These are phyloP conservation scores for Xestia xanthographa DNA, from an alignment of 2,888 invertebrate species.

Conservation along the genomic window DNA sequence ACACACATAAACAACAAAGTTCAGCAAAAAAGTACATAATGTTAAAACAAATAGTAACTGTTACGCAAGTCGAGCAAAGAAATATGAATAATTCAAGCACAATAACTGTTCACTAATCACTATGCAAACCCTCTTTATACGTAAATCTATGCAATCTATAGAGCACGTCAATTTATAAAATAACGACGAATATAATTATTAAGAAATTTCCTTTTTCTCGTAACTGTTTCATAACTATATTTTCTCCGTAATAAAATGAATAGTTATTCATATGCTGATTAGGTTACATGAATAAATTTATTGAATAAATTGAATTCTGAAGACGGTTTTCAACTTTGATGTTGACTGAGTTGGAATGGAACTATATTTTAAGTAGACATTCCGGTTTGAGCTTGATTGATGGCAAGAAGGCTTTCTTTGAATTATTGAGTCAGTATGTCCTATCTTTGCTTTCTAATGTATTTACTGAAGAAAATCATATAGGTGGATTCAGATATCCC, in stretches of 20 bases:
- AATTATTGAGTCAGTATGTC: not conserved
- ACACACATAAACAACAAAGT: not conserved
- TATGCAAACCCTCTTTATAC: constrained; percentile 49
- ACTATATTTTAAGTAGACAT: constrained; percentile 1
- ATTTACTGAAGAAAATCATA: not conserved
- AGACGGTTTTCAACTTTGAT: not conserved
- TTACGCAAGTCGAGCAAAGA: constrained; percentile 54
- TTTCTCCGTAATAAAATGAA: constrained; percentile 51
- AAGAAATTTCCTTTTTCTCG: constrained; percentile 59
- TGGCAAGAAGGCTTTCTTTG: not conserved
- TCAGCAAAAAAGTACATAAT: constrained; percentile 45
- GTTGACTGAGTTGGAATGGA: not conserved
- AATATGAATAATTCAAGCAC: constrained; percentile 63
- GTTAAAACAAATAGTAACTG: constrained; percentile 51
- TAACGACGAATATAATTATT: constrained; percentile 54
- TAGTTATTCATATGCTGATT: constrained; percentile 41
- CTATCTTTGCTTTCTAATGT: not conserved
- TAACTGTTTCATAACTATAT: constrained; percentile 56
- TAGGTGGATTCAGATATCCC: not conserved
- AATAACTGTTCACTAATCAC: constrained; percentile 64
- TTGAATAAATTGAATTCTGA: constrained; percentile 32
- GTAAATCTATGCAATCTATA: constrained; percentile 59
- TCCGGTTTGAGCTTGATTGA: constrained; percentile 10
- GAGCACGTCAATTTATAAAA: constrained; percentile 50
- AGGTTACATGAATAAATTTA: constrained; percentile 39